Evolutionary conservation across 2,113 vertebrate genomes (phyloP).

Genomic region (Ophiodon elongatus): DNA sequence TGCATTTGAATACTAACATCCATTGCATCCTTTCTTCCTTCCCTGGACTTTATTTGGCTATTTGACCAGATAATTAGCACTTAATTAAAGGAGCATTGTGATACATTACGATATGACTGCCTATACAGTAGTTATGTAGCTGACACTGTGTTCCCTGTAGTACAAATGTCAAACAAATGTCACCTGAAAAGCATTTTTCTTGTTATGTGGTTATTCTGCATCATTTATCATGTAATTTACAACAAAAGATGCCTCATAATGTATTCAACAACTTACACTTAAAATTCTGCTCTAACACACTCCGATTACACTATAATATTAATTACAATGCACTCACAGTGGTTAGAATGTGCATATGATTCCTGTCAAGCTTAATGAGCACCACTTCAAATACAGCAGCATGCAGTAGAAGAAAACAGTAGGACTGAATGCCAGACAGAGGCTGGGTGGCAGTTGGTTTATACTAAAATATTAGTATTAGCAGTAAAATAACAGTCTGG

Average conservation of each 20-base stretch:
- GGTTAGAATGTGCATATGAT: conserved; percentile 37
- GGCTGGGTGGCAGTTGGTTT: conserved; percentile 31
- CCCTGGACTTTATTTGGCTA: not conserved
- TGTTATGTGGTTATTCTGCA: not conserved
- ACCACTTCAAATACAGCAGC: conserved; percentile 41
- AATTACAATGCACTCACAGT: conserved; percentile 1
- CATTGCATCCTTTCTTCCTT: not conserved
- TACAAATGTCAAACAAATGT: not conserved
- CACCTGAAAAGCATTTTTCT: not conserved
- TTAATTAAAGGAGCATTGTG: not conserved
- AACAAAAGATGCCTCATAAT: not conserved
- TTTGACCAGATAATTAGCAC: not conserved
- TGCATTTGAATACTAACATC: not conserved
- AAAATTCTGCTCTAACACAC: not conserved
- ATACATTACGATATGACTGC: not conserved
- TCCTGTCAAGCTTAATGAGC: conserved; percentile 27
- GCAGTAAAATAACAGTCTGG: conserved; percentile 50
- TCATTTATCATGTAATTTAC: not conserved
- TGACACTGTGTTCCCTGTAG: not conserved
- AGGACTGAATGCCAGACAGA: conserved; percentile 13
- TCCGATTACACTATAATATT: conserved; percentile 19
- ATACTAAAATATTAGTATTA: conserved; percentile 59
- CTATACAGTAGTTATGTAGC: not conserved
- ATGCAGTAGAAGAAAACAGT: conserved; percentile 11
- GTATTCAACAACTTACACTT: not conserved